These are phyloP conservation scores for Acropternis orthonyx DNA, from an alignment of 2,797 vertebrate species.

Conservation along the genomic window DNA sequence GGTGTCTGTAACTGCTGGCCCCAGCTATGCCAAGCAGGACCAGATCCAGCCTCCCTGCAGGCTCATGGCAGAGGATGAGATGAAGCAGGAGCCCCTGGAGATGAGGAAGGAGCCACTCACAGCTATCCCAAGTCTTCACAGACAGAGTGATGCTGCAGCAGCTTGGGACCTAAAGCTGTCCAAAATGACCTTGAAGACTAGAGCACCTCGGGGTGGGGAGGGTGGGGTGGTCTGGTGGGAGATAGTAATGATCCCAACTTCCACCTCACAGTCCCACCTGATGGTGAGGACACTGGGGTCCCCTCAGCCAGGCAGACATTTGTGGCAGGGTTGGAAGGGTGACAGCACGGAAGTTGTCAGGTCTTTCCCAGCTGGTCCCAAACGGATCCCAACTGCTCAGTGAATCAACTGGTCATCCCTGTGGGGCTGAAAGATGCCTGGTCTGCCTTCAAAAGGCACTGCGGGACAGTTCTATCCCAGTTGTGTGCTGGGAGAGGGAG, in stretches of 20 bases:
- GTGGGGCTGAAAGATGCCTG: background rate
- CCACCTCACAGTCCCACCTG: background rate
- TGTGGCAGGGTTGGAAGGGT: background rate
- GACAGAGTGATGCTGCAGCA: background rate
- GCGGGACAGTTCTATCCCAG: background rate
- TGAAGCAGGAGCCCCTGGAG: background rate
- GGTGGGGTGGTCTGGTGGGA: background rate
- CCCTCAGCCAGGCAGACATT: background rate
- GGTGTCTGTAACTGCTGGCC: background rate
- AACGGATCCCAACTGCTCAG: background rate
- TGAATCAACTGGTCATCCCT: background rate
- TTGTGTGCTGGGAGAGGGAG: background rate
- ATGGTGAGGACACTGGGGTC: background rate
- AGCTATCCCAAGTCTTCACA: background rate
- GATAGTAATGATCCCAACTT: background rate
- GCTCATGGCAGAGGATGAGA: background rate
- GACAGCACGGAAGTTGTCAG: background rate
- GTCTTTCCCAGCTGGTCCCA: no score
- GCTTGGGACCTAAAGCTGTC: background rate
- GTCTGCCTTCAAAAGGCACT: background rate
- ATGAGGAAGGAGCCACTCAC: background rate
- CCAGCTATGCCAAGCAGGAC: rapidly evolving
- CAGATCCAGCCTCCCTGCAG: background rate
- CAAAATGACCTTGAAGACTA: background rate
- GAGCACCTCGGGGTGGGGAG: background rate